Percentiles rank a stretch among this genome's conserved stretches.
Conservation (phyloP, 2,113 vertebrate species). For the Tyrannus savana region DNA sequence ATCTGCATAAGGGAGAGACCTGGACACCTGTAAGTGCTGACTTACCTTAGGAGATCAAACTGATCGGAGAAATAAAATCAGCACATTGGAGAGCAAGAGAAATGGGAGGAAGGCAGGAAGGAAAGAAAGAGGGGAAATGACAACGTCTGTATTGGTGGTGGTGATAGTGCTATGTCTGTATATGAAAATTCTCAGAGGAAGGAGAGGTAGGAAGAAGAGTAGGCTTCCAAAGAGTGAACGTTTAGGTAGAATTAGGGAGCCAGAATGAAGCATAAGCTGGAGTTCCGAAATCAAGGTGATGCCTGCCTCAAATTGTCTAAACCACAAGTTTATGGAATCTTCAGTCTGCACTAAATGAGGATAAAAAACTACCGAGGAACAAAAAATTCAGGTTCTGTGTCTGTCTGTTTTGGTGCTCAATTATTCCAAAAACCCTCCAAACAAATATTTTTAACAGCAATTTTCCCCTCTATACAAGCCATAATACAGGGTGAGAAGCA, state of each 20-base stretch:
- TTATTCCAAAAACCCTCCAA: neutral
- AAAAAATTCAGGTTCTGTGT: neutral
- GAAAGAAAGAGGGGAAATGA: neutral
- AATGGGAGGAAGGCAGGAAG: neutral
- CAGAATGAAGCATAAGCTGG: neutral
- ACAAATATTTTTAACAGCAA: neutral
- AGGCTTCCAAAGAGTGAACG: neutral
- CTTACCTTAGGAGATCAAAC: neutral
- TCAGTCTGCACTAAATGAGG: neutral
- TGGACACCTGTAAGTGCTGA: neutral
- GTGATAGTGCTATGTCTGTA: neutral
- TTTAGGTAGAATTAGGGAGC: neutral
- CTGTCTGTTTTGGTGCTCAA: neutral
- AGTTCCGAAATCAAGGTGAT: neutral
- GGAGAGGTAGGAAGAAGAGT: neutral
- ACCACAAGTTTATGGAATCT: neutral
- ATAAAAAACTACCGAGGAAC: neutral
- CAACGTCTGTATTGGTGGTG: neutral
- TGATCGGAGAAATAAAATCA: neutral
- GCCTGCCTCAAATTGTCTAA: neutral
- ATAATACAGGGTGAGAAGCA: neutral
- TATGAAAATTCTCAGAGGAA: neutral
- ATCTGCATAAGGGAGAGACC: neutral
- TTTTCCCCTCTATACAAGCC: neutral
- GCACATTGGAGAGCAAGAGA: neutral